These are phyloP conservation scores for Rhabditoides inermis DNA, from an alignment of 2,888 invertebrate genomes.

Conservation along the genomic window DNA sequence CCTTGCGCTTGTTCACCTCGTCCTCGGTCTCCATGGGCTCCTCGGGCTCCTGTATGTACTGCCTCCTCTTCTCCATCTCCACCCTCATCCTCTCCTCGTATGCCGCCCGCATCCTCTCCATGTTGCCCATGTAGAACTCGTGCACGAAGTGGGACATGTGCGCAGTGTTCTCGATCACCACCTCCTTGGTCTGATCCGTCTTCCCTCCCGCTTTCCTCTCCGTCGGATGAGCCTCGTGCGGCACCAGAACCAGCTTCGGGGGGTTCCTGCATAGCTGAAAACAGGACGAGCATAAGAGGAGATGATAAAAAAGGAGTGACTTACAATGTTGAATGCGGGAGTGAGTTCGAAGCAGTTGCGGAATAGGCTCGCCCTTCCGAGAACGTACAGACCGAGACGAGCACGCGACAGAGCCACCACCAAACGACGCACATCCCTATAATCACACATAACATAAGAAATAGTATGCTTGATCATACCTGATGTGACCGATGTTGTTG, in stretches of 20 bases:
- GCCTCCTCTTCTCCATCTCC: constrained; percentile 17
- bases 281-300: constrained; percentile 5
- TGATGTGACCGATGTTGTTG: constrained; percentile 88
- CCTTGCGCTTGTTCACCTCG: constrained; percentile 11
- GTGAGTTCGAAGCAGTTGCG: constrained; percentile 92
- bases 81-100: constrained; percentile 26
- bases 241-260: constrained; percentile 69
- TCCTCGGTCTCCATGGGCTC: constrained; percentile 17
- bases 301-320: constrained; percentile 5
- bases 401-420: constrained; percentile 97
- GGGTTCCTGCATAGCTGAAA: constrained; percentile 73
- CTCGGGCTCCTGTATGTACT: constrained; percentile 3
- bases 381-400: constrained; percentile 86
- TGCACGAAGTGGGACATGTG: constrained; percentile 91
- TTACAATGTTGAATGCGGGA: constrained; percentile 81
- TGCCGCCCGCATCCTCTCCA: constrained; percentile 28
- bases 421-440: constrained; percentile 77
- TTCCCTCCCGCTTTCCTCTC: constrained; percentile 58
- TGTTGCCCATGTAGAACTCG: constrained; percentile 72
- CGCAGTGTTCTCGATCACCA: constrained; percentile 75
- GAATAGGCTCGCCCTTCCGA: constrained; percentile 83
- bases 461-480: constrained; percentile 54
- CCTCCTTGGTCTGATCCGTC: no score
- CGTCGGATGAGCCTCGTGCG: constrained; percentile 71
- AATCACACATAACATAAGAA: constrained; percentile 9